Conservation (phyloP, 2,888 invertebrate genomes). For the Cataglyphis albicans region DNA sequence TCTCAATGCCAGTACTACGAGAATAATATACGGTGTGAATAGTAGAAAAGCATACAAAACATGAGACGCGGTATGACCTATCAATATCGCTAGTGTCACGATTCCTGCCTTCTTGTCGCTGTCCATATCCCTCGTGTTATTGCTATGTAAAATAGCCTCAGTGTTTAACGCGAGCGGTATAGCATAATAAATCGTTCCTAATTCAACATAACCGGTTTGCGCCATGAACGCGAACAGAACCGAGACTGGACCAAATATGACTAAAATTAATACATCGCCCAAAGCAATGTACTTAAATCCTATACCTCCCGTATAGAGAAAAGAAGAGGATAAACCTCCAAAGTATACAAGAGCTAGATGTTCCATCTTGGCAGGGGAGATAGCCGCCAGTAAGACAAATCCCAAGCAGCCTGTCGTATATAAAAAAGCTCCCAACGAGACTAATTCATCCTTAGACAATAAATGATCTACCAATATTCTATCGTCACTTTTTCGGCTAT, state of each 20-base stretch:
- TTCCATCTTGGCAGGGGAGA: slow-evolving; percentile 97
- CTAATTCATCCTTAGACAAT: slow-evolving; percentile 93
- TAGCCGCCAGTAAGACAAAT: slow-evolving; percentile 91
- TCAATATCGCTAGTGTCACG: slow-evolving; percentile 97
- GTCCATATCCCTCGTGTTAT: slow-evolving; percentile 97
- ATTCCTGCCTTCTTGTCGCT: slow-evolving; percentile 96
- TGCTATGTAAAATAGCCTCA: slow-evolving; percentile 97
- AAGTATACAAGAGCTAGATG: slow-evolving; percentile 97
- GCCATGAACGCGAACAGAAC: slow-evolving; percentile 97
- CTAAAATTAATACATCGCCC: slow-evolving; percentile 96
- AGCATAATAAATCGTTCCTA: slow-evolving; percentile 96
- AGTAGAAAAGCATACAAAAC: slow-evolving; percentile 95
- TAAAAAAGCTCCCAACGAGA: slow-evolving; percentile 94
- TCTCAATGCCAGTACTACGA: slow-evolving; percentile 94
- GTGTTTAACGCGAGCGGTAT: slow-evolving; percentile 97
- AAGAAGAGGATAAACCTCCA: slow-evolving; percentile 97
- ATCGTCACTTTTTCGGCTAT: slow-evolving; percentile 97
- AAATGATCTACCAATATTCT: slow-evolving; percentile 97
- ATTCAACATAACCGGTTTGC: slow-evolving; percentile 96
- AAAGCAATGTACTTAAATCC: slow-evolving; percentile 98
- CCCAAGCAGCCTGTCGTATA: slow-evolving; percentile 95
- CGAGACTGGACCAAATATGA: slow-evolving; percentile 97
- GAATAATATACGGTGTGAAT: slow-evolving; percentile 96
- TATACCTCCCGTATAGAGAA: slow-evolving; percentile 98
- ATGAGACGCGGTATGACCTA: slow-evolving; percentile 96